Conservation (phyloP, 2,797 vertebrate genomes). For the Pangasius macronema region DNA sequence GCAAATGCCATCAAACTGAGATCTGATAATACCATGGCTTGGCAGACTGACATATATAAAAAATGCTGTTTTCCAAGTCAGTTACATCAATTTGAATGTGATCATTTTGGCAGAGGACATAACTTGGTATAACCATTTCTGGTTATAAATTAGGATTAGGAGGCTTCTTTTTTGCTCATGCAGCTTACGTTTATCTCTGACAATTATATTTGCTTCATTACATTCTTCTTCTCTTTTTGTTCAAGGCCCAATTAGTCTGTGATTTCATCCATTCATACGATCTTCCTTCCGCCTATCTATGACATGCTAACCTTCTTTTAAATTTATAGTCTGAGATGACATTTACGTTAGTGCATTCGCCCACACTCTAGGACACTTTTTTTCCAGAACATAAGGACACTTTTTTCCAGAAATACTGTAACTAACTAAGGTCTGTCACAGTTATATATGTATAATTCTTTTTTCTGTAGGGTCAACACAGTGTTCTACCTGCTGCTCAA, state of each 20-base stretch:
- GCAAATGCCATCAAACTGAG: constrained; percentile 63
- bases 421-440: background rate
- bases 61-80: constrained; percentile 69
- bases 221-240: background rate
- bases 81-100: constrained; percentile 67
- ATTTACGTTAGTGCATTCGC: constrained; percentile 14
- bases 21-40: constrained; percentile 58
- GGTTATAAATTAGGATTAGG: constrained; percentile 10
- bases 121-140: constrained; percentile 1
- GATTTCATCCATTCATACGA: background rate
- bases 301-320: background rate
- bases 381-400: no score
- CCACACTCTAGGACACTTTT: background rate
- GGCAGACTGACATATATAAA: constrained; percentile 49
- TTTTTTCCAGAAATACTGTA: background rate
- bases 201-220: constrained; percentile 8
- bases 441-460: background rate
- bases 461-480: background rate
- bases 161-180: constrained; percentile 6
- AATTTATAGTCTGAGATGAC: background rate
- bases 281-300: background rate
- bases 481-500: background rate
- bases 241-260: constrained; percentile 16
- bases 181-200: background rate
- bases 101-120: constrained; percentile 64